Base-by-base conservation (phyloP, 2,797 vertebrate species). In the Phrynocephalus forsythii region DNA sequence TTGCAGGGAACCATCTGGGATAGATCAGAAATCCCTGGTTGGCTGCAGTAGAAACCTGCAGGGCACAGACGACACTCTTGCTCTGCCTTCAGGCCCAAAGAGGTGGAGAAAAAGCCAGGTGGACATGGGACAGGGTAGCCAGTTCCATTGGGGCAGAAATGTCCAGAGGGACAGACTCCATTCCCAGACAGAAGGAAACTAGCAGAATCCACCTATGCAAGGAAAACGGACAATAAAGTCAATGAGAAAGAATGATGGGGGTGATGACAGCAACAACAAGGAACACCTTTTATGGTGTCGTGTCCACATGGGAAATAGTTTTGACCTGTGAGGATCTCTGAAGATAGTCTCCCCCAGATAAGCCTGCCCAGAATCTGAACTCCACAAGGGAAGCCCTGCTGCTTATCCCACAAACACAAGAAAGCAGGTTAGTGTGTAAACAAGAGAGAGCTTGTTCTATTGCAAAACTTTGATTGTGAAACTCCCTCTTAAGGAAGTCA, bases 121-220 rank as follows among this genome's bases (percentile, higher is more conserved):
- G 97, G 98, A 88, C 98, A 99, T 0, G 98, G 98, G 18, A 98
- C 56, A 0, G 98, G 98, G 44, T 94, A 94, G 1, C 94, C 91
- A 0, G 96, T 96, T 72, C 98, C 98, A 30, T 90, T 73, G 5
- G 98, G 98, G 88, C 98, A 99, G 95, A 97, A 99, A 94, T 98
- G 96, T 1, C 98, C 98, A 30, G 94, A 79, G 0, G 98, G 98
- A 87, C 98, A 99, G 93, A 98, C 91, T 87, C 95, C 95, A 89
- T 96, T 97, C 88, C 94, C 94, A 67, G 94, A 92, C 38, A 91
- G 86, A 76, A 76, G 92, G 66, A 89, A 28, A 78, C 90, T 85
- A 50, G 91, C 67, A 79, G 85, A 95, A 68, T 98, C 97, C 68
- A 97, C 95, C 98, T 99, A 88, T 1, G 0, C 3, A 75, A 69